Percentiles rank a stretch among this genome's conserved stretches.
phyloP scores from a whole-genome alignment of 2,113 vertebrate species.

The Alosa alosa region DNA sequence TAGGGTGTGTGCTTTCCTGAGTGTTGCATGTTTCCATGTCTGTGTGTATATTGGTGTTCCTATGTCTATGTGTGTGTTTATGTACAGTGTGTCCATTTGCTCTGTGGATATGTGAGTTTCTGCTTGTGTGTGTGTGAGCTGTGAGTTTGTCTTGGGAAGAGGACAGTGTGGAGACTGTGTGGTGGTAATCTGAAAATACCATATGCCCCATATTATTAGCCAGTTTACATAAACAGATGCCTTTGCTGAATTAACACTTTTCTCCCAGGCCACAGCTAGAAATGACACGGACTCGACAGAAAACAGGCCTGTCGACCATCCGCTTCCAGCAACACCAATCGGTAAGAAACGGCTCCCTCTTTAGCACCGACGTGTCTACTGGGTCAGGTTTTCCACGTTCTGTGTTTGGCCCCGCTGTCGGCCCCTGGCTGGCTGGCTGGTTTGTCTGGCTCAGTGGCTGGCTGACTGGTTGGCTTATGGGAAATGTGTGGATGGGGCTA shows the following conservation, averaged over 20 bases:
- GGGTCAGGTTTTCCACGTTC: slow-evolving; percentile 8
- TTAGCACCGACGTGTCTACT: background rate
- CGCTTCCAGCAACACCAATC: background rate
- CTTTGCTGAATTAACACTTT: slow-evolving; percentile 1
- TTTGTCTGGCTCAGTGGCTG: background rate
- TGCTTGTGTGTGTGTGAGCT: background rate
- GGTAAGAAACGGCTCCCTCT: background rate
- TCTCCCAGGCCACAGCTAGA: background rate
- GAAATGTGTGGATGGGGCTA: slow-evolving; percentile 1
- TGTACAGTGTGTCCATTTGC: background rate
- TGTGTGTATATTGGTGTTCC: background rate
- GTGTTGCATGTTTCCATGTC: background rate
- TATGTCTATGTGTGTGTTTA: background rate
- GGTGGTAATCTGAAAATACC: background rate
- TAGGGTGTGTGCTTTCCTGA: background rate
- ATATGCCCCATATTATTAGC: background rate
- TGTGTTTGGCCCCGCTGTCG: slow-evolving; percentile 1
- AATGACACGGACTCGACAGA: slow-evolving; percentile 51
- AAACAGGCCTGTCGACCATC: slow-evolving; percentile 50
- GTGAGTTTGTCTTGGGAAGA: background rate
- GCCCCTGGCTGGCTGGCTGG: background rate
- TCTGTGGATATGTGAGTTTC: background rate
- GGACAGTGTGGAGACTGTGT: background rate
- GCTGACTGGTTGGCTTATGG: background rate
- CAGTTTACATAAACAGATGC: slow-evolving; percentile 11